These are phyloP conservation scores for Himalopsyche japonica DNA, from an alignment of 2,888 invertebrate species.

Conservation along the genomic window DNA sequence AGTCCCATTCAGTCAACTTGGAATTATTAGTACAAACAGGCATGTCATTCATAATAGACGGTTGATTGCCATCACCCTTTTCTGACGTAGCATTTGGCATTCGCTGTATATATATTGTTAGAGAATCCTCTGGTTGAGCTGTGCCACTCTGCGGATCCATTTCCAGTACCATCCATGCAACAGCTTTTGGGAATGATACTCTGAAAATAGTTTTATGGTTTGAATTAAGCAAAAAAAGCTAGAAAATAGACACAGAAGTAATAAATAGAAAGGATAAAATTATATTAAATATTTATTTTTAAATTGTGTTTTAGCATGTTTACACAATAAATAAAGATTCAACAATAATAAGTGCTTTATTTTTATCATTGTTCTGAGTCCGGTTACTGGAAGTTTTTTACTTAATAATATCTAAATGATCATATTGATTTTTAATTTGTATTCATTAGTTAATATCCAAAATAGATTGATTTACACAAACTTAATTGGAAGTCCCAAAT, in stretches of 20 bases:
- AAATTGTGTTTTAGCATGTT: no score
- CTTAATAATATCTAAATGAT: no score
- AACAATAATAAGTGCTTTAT: no score
- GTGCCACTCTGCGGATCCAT: conserved; percentile 92
- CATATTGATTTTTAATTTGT: background rate
- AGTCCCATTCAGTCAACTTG: conserved; percentile 1
- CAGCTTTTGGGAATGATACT: conserved; percentile 84
- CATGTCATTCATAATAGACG: background rate
- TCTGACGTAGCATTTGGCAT: background rate
- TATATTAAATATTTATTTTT: no score
- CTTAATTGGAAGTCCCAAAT: no score
- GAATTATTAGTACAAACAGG: background rate
- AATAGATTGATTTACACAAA: no score
- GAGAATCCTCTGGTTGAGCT: conserved; percentile 88
- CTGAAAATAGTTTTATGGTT: conserved; percentile 49
- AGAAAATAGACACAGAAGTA: background rate
- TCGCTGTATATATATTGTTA: conserved; percentile 59
- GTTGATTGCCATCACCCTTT: background rate
- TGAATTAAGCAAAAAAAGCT: background rate
- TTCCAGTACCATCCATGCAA: conserved; percentile 91
- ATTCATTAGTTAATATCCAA: background rate
- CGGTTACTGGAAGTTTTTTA: no score
- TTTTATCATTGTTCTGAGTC: no score
- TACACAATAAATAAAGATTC: no score
- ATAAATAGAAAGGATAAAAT: no score